Base-by-base conservation (phyloP, 2,888 invertebrate genomes). In the Brassicogethes aeneus region DNA sequence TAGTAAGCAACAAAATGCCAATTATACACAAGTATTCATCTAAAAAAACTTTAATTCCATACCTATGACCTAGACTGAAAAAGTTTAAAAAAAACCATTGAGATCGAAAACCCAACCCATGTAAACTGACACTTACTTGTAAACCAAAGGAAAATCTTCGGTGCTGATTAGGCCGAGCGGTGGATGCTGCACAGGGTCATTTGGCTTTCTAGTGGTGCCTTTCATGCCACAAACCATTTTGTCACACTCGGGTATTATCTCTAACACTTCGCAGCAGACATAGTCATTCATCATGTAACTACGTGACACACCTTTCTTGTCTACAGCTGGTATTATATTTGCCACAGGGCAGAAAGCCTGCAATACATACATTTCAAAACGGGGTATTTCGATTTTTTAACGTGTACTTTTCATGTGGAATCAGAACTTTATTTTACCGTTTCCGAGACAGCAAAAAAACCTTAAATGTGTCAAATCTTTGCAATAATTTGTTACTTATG, bases 201-300 rank as follows among this genome's bases (percentile, higher is more conserved):
- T 79, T 15, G 82, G 74, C 47, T 76, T 74, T 58, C 82, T 74
- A 54, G 83, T 77, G 53, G 80, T 73, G 47, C 85, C 85, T 70
- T 87, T 83, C 86, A 90, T 87, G 66, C 88, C 87, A 66, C 86
- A 80, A 56, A 85, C 82, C 73, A 91, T 80, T 73, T 89, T 89
- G 71, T 89, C 88, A 40, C 85, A 82, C 66, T 89, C 88, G 35
- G 85, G 82, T 64, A 85, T 85, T 48, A 88, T 83, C 75, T 87
- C 88, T 59, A 89, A 75, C 38, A 90, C 84, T 74, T 89, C 89
- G 68, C 89, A 89, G 75, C 89, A 85, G 43, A 91, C 82, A 56
- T 82, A 81, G 72, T 90, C 89, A 73, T 85, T 85, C 70, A 79
- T 77, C 69, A 82, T 78, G 75, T 84, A 88, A 70, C 76, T 76